Base-by-base conservation (phyloP, 2,113 vertebrate species). In the Sylvilagus bachmani region DNA sequence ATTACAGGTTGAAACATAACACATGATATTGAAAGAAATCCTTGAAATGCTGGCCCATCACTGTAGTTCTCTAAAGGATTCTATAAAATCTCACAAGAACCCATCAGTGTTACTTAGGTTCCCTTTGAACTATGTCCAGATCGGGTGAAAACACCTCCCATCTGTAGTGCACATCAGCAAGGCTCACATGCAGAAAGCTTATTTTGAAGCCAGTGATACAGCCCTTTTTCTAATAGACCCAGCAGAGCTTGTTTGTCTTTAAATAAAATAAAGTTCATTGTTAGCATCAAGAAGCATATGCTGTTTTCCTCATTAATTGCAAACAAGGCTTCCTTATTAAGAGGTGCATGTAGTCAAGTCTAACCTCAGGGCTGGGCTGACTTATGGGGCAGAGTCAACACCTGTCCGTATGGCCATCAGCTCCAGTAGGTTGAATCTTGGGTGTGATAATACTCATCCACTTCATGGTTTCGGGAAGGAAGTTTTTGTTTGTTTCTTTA, bases 131-230 rank as follows among this genome's bases (percentile, higher is more conserved):
- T 95, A 83, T 89, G 91, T 94, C 91, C 67, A 75, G 55, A 94
- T 49, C 77, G 89, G 66, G 91, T 95, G 93, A 93, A 97, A 97
- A 97, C 91, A n/a, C n/a, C 70, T 93, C 14, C 94, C 94, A 95
- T 95, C 85, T 95, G 95, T 55, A 70, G 33, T 71, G 9, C 38
- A 61, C 14, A 69, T 81, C 80, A 85, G 49, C 73, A 86, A 77
- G 25, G 29, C 78, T 84, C 61, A 81, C 92, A 92, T 90, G 33
- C 62, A 94, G 79, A 91, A 95, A 95, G 53, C 66, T 97, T 38
- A 95, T 89, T 89, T 93, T 86, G 73, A 96, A 93, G 4, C 83
- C 87, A 51, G 10, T 78, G 74, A 91, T 82, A 16, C 27, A 4
- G 16, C 69, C 17, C 11, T 84, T 86, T 62, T 58, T 93, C 24